Percentiles rank a stretch among this genome's conserved stretches.
Evolutionary conservation across 1,140 invertebrate genomes (phyloP).

Genomic region (Heliconius himera): DNA sequence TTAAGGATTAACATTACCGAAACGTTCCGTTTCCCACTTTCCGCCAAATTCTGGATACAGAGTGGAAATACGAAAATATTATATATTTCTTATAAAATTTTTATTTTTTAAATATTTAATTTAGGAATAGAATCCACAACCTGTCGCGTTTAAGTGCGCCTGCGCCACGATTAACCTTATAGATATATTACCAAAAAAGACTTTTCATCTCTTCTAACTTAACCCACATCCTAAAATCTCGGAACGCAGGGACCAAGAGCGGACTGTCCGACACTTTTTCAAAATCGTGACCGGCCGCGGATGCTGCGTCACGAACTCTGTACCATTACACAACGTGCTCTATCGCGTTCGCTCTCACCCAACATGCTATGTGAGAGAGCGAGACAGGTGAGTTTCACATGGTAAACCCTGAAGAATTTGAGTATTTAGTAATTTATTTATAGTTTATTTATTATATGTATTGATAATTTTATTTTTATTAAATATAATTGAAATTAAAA

Average conservation of each 20-base stretch:
- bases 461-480: neutral
- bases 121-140: neutral
- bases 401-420: conserved; percentile 50
- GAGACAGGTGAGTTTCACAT: conserved; percentile 47
- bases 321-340: conserved; percentile 66
- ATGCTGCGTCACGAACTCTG: conserved; percentile 66
- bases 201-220: conserved; percentile 35
- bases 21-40: no score
- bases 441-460: conserved; percentile 9
- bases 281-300: conserved; percentile 75
- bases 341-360: conserved; percentile 52
- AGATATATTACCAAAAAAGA: neutral
- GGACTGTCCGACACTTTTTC: conserved; percentile 74
- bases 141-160: neutral
- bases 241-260: conserved; percentile 60
- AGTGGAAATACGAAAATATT: neutral
- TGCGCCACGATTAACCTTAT: neutral
- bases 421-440: conserved; percentile 35
- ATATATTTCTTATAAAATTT: no score
- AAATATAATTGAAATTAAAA: neutral
- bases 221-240: conserved; percentile 46
- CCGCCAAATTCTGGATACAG: neutral
- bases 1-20: no score
- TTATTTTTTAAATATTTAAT: neutral
- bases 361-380: conserved; percentile 37